Evolutionary conservation across 2,113 vertebrate species (phyloP).

Genomic region (Vireo altiloquus): DNA sequence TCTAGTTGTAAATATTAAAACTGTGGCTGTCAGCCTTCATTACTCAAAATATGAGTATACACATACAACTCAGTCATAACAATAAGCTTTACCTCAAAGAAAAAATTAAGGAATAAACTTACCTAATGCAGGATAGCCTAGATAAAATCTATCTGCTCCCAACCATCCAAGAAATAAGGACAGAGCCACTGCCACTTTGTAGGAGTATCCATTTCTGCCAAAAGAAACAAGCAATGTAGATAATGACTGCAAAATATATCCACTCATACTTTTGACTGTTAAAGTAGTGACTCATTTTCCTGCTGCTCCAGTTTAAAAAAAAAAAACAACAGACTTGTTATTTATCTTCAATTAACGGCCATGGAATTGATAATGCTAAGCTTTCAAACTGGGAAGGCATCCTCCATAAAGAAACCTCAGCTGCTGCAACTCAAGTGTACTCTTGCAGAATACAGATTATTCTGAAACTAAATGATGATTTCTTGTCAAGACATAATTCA

Average conservation of each 20-base stretch:
- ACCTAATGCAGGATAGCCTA: slow-evolving; percentile 97
- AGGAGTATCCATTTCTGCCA: slow-evolving; percentile 91
- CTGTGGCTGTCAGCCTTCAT: background rate
- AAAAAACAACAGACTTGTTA: background rate
- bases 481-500: slow-evolving; percentile 25
- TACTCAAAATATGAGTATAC: background rate
- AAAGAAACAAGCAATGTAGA: slow-evolving; percentile 31
- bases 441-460: slow-evolving; percentile 32
- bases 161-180: slow-evolving; percentile 98
- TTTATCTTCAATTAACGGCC: slow-evolving; percentile 26
- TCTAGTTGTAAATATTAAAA: background rate
- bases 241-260: slow-evolving; percentile 20
- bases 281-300: slow-evolving; percentile 34
- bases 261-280: slow-evolving; percentile 15
- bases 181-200: slow-evolving; percentile 94
- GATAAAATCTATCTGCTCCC: slow-evolving; percentile 96
- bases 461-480: slow-evolving; percentile 27
- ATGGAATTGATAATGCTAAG: slow-evolving; percentile 1
- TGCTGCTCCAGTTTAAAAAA: background rate
- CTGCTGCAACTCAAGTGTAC: slow-evolving; percentile 4
- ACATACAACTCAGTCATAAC: background rate
- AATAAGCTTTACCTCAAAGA: background rate
- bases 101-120: slow-evolving; percentile 53
- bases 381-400: slow-evolving; percentile 18
- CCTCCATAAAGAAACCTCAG: slow-evolving; percentile 43